Evolutionary conservation across 1,140 invertebrate species (phyloP), one percentile per base, ranked within the genome.

Genomic region (Drosophila paulistorum): DNA sequence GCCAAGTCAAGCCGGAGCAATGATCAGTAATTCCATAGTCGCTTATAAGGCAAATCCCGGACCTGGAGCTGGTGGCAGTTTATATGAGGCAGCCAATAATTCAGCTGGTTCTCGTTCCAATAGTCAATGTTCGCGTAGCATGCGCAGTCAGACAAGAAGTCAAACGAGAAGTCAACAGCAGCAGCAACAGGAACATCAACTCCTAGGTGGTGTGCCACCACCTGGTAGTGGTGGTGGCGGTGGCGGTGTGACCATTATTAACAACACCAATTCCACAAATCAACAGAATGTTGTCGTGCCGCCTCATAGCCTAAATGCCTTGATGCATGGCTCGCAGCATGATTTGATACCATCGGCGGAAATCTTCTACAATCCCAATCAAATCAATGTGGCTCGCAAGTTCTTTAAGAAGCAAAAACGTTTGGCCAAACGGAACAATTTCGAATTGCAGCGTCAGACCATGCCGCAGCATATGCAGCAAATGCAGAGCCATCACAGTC

Each of bases 291-390:
- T 54, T 41, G 60, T 71, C 14, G 65, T 62, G 41, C 72, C 94
- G 94, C 17, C 96, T 95, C 93, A 77, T 95, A 96, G 82, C 95
- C 95, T 92, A 5, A 84, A 84, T n/a, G 77, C 70, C 0, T 14
- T 54, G 82, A 94, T 13, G 84, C 94, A 68, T 93, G 69, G 67
- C 7, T 71, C 76, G 7, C 79, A 69, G 5, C 90, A 77, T 30
- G 85, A 82, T 35, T 77, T 77, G 11, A 92, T 92, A 66, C 91
- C 91, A 37, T 90, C 94, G 2, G 95, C 96, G 0, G 95, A 97
- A 79, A 94, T 97, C 92, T 98, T 98, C 92, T 98, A 98, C 85
- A 98, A 98, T 93, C 96, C 97, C 0, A 96, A 97, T 85, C 97
- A 98, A 91, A 98, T 97, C 91, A 97, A 97, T 13, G 96, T 98